A percentile compares a stretch with the other conserved stretches of the same genome.
Evolutionary conservation across 1,140 invertebrate genomes (phyloP).

Genomic region (Cylas formicarius): DNA sequence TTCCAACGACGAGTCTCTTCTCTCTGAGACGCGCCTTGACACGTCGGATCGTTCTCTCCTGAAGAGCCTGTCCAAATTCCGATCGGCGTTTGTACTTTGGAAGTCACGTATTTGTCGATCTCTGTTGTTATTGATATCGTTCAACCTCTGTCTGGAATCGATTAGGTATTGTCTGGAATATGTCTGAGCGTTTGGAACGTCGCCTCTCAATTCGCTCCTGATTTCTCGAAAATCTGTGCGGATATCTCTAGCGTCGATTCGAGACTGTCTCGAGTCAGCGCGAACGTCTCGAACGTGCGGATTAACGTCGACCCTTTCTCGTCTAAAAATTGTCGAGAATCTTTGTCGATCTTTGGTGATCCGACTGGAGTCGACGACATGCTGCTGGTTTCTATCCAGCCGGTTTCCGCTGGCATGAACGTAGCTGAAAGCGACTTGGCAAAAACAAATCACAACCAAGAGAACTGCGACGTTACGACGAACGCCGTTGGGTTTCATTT

Average conservation of each 20-base stretch:
- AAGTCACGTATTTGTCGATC: too few species aligned
- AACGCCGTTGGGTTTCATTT: slow-evolving; percentile 7
- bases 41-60: too few species aligned
- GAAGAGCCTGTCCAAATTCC: too few species aligned
- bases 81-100: too few species aligned
- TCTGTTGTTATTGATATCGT: too few species aligned
- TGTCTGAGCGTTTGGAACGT: too few species aligned
- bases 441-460: slow-evolving; percentile 12
- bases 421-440: slow-evolving; percentile 6
- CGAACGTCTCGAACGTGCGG: slow-evolving; percentile 12
- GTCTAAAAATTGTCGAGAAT: too few species aligned
- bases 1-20: too few species aligned
- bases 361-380: neutral
- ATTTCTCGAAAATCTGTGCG: slow-evolving; percentile 22
- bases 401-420: neutral
- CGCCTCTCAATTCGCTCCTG: slow-evolving; percentile 9
- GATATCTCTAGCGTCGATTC: slow-evolving; percentile 20
- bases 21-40: too few species aligned
- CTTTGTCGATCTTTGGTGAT: too few species aligned
- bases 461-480: slow-evolving; percentile 7
- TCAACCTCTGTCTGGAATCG: too few species aligned
- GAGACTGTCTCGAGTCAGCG: slow-evolving; percentile 16
- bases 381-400: neutral
- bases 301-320: neutral
- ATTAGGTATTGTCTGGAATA: too few species aligned